These are phyloP conservation scores for Papilio polytes DNA, from an alignment of 1,140 invertebrate species.

Conservation along the genomic window DNA sequence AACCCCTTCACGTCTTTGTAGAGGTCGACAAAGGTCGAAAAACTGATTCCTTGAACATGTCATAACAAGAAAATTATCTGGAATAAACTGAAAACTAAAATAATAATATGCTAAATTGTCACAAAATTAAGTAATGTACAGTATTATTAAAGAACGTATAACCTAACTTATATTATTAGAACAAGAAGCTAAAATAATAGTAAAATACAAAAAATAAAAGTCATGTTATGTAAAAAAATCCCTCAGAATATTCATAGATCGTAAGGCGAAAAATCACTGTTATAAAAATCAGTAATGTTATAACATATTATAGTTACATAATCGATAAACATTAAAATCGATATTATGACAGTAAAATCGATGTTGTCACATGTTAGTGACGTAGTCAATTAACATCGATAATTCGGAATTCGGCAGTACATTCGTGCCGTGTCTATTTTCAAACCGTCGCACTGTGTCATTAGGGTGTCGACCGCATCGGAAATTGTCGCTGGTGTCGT, in stretches of 20 bases:
- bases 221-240: too few species aligned
- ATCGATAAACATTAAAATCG: slow-evolving; percentile 10
- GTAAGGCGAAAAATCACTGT: background rate
- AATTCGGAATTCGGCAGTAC: slow-evolving; percentile 1
- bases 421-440: slow-evolving; percentile 20
- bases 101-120: too few species aligned
- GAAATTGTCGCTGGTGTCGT: slow-evolving; percentile 28
- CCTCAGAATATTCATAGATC: too few species aligned
- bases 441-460: slow-evolving; percentile 31
- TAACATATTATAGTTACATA: background rate
- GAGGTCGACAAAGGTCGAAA: background rate
- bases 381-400: slow-evolving; percentile 23
- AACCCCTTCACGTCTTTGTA: background rate
- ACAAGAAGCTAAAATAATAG: too few species aligned
- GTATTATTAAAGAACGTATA: too few species aligned
- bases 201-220: too few species aligned
- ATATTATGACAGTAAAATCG: background rate
- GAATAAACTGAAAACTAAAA: too few species aligned
- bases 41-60: background rate
- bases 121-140: too few species aligned
- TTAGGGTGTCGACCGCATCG: slow-evolving; percentile 15
- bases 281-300: background rate
- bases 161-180: too few species aligned
- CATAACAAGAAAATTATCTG: background rate
- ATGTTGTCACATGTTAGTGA: background rate